Conservation (phyloP, 2,797 vertebrate genomes). For the Myotis myotis region DNA sequence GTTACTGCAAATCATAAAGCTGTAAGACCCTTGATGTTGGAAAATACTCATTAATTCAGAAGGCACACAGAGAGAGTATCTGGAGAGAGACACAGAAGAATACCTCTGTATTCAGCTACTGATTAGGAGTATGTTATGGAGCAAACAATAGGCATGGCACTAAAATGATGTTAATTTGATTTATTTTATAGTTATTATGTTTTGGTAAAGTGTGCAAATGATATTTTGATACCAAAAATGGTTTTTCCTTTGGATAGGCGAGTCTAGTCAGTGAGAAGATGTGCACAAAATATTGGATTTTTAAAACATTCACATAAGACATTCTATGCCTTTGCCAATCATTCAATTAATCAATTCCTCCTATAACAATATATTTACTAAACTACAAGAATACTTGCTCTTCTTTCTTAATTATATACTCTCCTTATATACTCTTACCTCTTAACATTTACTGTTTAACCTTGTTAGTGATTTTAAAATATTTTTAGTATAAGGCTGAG, state of each 20-base stretch:
- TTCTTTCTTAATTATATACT: constrained; percentile 22
- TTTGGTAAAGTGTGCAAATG: background rate
- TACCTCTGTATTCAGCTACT: constrained; percentile 5
- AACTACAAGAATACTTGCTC: background rate
- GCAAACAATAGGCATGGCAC: background rate
- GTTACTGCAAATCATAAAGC: background rate
- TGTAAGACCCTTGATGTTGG: constrained; percentile 3
- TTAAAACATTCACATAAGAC: constrained; percentile 11
- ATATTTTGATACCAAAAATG: background rate
- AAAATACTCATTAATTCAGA: constrained; percentile 28
- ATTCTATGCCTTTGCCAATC: background rate
- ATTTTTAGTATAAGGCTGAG: constrained; percentile 30
- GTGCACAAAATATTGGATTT: constrained; percentile 18
- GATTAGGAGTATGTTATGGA: background rate
- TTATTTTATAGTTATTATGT: constrained; percentile 4
- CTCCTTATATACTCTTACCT: background rate
- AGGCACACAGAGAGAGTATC: background rate
- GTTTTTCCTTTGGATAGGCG: background rate
- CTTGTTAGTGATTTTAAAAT: background rate
- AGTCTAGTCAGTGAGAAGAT: constrained; percentile 22
- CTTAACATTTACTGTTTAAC: background rate
- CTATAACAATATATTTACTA: background rate
- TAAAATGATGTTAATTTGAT: constrained; percentile 47
- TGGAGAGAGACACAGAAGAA: constrained; percentile 26
- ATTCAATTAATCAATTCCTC: background rate